Conservation (phyloP, 2,888 invertebrate genomes). For the Drosophila quinaria region DNA sequence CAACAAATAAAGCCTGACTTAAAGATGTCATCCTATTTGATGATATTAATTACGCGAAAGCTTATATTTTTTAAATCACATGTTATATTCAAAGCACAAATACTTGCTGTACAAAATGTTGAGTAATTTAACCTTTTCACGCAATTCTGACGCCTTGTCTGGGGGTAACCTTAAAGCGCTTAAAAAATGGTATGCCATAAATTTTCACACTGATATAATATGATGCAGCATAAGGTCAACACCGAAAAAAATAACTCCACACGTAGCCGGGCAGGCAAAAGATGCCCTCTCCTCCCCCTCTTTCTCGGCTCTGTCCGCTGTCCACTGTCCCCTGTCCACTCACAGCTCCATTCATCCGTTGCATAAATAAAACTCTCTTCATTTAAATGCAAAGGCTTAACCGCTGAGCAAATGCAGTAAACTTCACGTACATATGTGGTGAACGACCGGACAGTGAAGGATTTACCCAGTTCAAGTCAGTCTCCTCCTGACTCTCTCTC, state of each 20-base stretch:
- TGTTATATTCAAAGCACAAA: too few relatives aligned
- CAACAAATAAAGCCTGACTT: too few relatives aligned
- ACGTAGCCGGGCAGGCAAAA: slow-evolving; percentile 4
- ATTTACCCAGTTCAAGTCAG: slow-evolving; percentile 8
- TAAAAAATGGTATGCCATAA: slow-evolving; percentile 39
- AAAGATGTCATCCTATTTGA: too few relatives aligned
- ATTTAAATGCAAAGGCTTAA: slow-evolving; percentile 70
- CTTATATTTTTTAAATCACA: too few relatives aligned
- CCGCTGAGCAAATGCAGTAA: slow-evolving; percentile 57
- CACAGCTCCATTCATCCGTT: slow-evolving; percentile 15
- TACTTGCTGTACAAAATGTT: too few relatives aligned
- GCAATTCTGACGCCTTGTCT: background rate
- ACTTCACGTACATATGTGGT: slow-evolving; percentile 54
- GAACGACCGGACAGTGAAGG: slow-evolving; percentile 11
- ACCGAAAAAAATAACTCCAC: slow-evolving; percentile 4
- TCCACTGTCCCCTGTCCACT: background rate
- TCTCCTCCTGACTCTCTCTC: too few relatives aligned
- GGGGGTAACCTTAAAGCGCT: slow-evolving; percentile 30
- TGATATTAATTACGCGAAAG: too few relatives aligned
- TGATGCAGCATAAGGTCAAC: slow-evolving; percentile 18
- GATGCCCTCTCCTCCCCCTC: background rate
- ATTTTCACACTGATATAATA: slow-evolving; percentile 54
- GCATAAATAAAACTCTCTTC: slow-evolving; percentile 69
- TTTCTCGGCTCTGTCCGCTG: too few relatives aligned
- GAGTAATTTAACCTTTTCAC: too few relatives aligned